These are phyloP conservation scores for Okapia johnstoni DNA, from an alignment of 2,113 vertebrate genomes.

Conservation along the genomic window DNA sequence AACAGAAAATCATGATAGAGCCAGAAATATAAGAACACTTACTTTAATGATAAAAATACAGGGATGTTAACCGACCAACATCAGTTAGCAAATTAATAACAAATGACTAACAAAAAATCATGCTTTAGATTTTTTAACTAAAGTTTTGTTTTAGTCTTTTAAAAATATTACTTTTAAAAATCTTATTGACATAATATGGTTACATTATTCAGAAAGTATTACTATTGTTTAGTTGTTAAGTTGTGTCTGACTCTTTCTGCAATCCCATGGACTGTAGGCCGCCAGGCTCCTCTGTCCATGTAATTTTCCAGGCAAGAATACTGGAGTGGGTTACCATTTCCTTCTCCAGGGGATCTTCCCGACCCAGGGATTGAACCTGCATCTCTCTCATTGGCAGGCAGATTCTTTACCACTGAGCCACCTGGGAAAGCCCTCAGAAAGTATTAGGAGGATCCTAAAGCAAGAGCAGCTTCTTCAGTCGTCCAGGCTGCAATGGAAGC, in stretches of 20 bases:
- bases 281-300: background rate
- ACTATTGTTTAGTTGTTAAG: background rate
- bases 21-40: background rate
- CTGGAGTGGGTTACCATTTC: background rate
- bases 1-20: background rate
- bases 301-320: background rate
- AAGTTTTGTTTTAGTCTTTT: background rate
- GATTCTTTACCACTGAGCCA: background rate
- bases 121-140: background rate
- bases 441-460: background rate
- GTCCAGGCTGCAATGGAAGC: background rate
- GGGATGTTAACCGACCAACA: background rate
- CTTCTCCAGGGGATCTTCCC: background rate
- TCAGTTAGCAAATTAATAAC: slow-evolving; percentile 9
- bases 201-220: background rate
- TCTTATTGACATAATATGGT: background rate
- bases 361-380: background rate
- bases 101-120: background rate
- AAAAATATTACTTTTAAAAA: background rate
- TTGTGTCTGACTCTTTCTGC: background rate
- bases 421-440: background rate
- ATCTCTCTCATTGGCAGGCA: background rate
- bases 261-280: background rate
- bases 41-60: background rate
- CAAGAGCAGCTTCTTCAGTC: background rate